Percentiles rank a stretch among this genome's conserved stretches.
Evolutionary conservation across 2,113 vertebrate genomes (phyloP).

Genomic region (Laterallus jamaicensis): DNA sequence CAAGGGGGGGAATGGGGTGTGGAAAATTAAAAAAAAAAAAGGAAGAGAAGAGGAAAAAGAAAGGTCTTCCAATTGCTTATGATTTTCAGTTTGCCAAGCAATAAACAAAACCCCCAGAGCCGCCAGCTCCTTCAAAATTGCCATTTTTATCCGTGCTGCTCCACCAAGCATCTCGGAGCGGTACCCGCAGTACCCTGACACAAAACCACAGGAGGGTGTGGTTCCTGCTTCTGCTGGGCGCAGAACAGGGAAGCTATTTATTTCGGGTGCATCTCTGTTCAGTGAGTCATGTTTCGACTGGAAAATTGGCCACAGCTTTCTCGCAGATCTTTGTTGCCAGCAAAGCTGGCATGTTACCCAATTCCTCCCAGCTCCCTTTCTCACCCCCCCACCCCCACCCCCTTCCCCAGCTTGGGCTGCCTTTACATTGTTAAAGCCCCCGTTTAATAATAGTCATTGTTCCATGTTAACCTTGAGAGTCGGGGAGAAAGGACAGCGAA

Average conservation of each 20-base stretch:
- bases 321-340: constrained; percentile 78
- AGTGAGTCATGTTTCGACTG: constrained; percentile 96
- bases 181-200: constrained; percentile 80
- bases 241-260: constrained; percentile 96
- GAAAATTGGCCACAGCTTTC: constrained; percentile 90
- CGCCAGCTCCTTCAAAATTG: constrained; percentile 76
- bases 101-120: constrained; percentile 80
- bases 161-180: constrained; percentile 71
- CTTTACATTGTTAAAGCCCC: constrained; percentile 67
- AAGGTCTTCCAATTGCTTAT: constrained; percentile 77
- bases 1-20: too few species aligned
- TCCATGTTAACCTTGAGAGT: constrained; percentile 82
- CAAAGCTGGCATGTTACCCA: constrained; percentile 82
- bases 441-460: constrained; percentile 84
- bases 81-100: constrained; percentile 74
- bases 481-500: constrained; percentile 77
- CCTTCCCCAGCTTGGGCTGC: constrained; percentile 70
- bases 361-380: constrained; percentile 68
- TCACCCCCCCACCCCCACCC: constrained; percentile 44
- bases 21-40: not conserved
- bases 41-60: not conserved
- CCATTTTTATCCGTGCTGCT: constrained; percentile 80
- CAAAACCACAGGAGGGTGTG: constrained; percentile 91
- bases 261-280: constrained; percentile 91
- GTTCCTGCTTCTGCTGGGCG: constrained; percentile 79